Evolutionary conservation across 2,113 vertebrate species (phyloP), one percentile per base, ranked within the genome.

Genomic region (Gavialis gangeticus): DNA sequence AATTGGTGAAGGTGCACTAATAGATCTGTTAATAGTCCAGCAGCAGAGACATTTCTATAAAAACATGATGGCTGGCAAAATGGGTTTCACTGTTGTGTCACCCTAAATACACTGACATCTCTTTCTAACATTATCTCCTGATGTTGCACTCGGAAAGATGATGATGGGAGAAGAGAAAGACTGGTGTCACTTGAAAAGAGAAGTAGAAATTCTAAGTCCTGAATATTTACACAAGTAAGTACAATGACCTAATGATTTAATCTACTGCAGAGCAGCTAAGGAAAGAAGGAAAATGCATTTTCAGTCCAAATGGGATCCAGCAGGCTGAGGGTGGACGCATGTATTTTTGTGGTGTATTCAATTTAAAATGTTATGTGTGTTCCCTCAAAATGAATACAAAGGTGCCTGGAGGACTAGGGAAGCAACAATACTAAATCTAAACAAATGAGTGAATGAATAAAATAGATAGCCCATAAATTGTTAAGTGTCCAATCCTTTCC

Each of bases 1-100:
- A 97, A 94, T 55, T 73, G 91, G 91, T 92, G 95, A 97, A 95
- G 94, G 92, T 96, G 84, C 90, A 93, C 89, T 96, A 94, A 98
- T 21, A 92, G 94, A 96, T 81, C 92, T 93, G 92, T 95, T 87
- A 97, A 97, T 64, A 96, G 89, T 92, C 89, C 89, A 84, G 79
- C 71, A 92, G 94, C 89, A 95, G 85, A 90, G 95, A 91, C 87
- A 91, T 90, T 92, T 81, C 96, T 87, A 96, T 85, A 96, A 96
- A 67, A 97, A 93, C 63, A 93, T 3, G 17, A 88, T 25, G 30
- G 30, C 69, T 62, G 87, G 13, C 66, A 67, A 92, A 95, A 30
- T 17, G 57, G 28, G 18, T 54, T 77, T 94, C 82, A 76, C 85
- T 92, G 27, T 93, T 92, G 89, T 90, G 89, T 79, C 92, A 90